These are phyloP conservation scores for Urocyon cinereoargenteus DNA, from an alignment of 2,797 vertebrate genomes.

Conservation along the genomic window DNA sequence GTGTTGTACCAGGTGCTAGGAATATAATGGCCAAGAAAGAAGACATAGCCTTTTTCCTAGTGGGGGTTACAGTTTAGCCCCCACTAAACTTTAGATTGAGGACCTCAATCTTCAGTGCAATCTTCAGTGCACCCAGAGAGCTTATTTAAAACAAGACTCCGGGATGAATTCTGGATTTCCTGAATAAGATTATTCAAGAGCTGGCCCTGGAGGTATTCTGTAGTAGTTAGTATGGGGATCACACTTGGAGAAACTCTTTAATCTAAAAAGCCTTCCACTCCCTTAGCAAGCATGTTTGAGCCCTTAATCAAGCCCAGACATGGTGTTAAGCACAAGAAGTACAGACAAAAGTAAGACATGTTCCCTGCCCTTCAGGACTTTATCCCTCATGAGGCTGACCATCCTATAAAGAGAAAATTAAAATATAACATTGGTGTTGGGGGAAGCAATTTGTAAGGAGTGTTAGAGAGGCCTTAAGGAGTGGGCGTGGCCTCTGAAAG, in stretches of 20 bases:
- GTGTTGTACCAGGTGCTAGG: not conserved
- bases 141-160: slow-evolving; percentile 44
- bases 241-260: slow-evolving; percentile 55
- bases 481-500: not conserved
- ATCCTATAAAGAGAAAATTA: slow-evolving; percentile 63
- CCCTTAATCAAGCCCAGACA: slow-evolving; percentile 52
- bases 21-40: not conserved
- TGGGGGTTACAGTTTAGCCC: not conserved
- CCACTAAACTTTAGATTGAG: too few relatives aligned
- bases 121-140: not conserved
- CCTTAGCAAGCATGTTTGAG: slow-evolving; percentile 57
- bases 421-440: slow-evolving; percentile 2
- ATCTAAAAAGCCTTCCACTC: slow-evolving; percentile 64
- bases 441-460: not conserved
- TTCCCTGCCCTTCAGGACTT: slow-evolving; percentile 47
- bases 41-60: not conserved
- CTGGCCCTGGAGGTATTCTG: not conserved
- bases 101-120: not conserved
- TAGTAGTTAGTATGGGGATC: not conserved
- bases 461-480: not conserved
- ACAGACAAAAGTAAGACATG: slow-evolving; percentile 54
- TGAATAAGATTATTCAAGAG: slow-evolving; percentile 58
- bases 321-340: slow-evolving; percentile 51
- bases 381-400: slow-evolving; percentile 6
- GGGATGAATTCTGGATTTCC: not conserved